Base-by-base conservation (phyloP, 1,140 invertebrate species). In the Asobara japonica region DNA sequence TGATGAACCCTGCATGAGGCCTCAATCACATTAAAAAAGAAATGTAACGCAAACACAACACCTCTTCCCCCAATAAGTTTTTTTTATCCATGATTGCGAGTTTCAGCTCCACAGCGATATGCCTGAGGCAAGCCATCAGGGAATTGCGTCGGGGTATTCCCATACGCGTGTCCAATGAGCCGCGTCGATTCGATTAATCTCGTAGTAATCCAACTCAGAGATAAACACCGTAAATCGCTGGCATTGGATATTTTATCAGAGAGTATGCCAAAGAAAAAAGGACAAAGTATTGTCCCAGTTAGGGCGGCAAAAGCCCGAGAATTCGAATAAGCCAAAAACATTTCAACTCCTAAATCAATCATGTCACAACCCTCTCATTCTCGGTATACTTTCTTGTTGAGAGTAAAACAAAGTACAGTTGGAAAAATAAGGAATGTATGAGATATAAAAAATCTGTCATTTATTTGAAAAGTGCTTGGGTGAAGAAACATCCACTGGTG, bases 381-480 rank as follows among this genome's bases (percentile, higher is more conserved):
- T 3, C n/a, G n/a, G n/a, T 51, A 3, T 51, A 18, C 20, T 51
- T 20, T 16, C 7, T 51, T 51, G 5, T 51, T 1, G 6, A 3
- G 45, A 1, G 8, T 51, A 51, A 20, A 51, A 51, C 20, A 20
- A 3, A 51, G 18, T 51, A 60, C 25, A 10, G 7, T 3, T 60
- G 10, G n/a, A 60, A 27, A 60, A 27, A 60, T 60, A 60, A 27
- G 25, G 10, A 29, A 60, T 27, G 10, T 27, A 29, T 25, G 29
- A 27, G 22, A 29, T 6, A 27, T n/a, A 60, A 56, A 51, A 60
- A 60, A 66, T 65, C 45, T 70, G 65, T 74, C 73, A 70, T 74
- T 74, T 74, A 74, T 74, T 67, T 66, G 45, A 70, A 70, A 73
- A 73, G 62, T 64, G 29, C 36, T 66, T 41, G 33, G 45, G 61